These are phyloP conservation scores for Phymastichus coffea DNA, from an alignment of 1,140 invertebrate genomes.

Conservation along the genomic window DNA sequence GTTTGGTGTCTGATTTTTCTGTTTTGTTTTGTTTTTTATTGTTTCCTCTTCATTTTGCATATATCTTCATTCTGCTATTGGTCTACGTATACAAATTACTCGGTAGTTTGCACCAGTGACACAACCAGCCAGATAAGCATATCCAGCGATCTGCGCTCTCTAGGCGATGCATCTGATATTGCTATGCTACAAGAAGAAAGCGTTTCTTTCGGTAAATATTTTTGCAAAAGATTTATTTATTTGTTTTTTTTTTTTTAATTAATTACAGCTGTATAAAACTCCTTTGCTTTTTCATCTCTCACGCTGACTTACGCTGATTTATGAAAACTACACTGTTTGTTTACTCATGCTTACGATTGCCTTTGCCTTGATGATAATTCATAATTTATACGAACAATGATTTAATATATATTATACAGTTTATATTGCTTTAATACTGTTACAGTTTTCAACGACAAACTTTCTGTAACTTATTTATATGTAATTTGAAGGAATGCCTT, in stretches of 20 bases:
- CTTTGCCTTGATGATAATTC: neutral
- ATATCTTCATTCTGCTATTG: conserved; percentile 50
- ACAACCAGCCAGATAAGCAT: conserved; percentile 58
- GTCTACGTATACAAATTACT: conserved; percentile 45
- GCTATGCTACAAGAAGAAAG: conserved; percentile 55
- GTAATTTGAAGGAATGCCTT: too few species aligned
- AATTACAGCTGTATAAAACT: too few species aligned
- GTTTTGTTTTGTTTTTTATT: conserved; percentile 36
- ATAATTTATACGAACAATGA: too few species aligned
- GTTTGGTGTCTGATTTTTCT: conserved; percentile 43
- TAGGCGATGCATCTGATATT: conserved; percentile 53
- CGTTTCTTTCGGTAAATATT: conserved; percentile 55
- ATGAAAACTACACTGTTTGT: neutral
- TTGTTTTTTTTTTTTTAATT: conserved; percentile 27
- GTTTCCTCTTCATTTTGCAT: conserved; percentile 45
- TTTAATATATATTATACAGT: too few species aligned
- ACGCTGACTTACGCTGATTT: conserved; percentile 37
- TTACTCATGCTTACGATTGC: conserved; percentile 15
- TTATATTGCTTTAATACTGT: too few species aligned
- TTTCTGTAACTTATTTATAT: too few species aligned
- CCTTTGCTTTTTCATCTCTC: conserved; percentile 43
- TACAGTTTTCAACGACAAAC: too few species aligned
- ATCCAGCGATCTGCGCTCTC: conserved; percentile 55
- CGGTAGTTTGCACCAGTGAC: conserved; percentile 54
- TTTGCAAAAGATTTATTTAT: conserved; percentile 31